phyloP scores from a whole-genome alignment of 1,140 invertebrate genomes.

The Phthorimaea operculella region DNA sequence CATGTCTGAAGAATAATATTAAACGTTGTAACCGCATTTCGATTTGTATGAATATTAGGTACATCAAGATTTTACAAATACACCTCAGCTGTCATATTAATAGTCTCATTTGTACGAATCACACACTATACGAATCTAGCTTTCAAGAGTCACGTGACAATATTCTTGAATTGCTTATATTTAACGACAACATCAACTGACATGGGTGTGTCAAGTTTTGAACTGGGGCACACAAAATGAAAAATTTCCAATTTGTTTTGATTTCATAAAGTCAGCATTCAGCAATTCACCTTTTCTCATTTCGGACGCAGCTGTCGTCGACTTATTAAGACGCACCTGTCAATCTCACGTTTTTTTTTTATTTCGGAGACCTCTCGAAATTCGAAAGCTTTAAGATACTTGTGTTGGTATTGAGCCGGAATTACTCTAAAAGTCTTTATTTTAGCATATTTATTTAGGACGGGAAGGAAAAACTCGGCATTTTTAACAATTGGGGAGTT shows the following conservation, averaged over 20 bases:
- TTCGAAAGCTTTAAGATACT: not conserved
- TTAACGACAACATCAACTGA: no score
- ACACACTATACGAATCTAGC: no score
- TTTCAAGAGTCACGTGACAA: no score
- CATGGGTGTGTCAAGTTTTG: no score
- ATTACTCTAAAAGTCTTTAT: slow-evolving; percentile 40
- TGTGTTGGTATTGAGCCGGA: slow-evolving; percentile 29
- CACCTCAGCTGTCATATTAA: no score
- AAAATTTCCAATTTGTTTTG: slow-evolving; percentile 4
- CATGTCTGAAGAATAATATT: no score
- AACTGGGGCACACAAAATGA: not conserved
- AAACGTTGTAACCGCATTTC: no score
- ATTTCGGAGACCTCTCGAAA: slow-evolving; percentile 44
- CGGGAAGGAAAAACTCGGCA: slow-evolving; percentile 30
- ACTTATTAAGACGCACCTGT: slow-evolving; percentile 67
- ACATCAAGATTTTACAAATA: no score
- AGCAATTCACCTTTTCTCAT: slow-evolving; percentile 63
- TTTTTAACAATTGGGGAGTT: slow-evolving; percentile 42
- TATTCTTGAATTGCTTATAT: no score
- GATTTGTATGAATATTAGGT: no score
- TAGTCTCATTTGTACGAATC: no score
- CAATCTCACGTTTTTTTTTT: slow-evolving; percentile 60
- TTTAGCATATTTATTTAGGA: slow-evolving; percentile 62
- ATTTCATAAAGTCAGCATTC: slow-evolving; percentile 54
- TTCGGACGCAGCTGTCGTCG: slow-evolving; percentile 52